Conservation (phyloP, 2,113 vertebrate genomes). For the Oceanites oceanicus region DNA sequence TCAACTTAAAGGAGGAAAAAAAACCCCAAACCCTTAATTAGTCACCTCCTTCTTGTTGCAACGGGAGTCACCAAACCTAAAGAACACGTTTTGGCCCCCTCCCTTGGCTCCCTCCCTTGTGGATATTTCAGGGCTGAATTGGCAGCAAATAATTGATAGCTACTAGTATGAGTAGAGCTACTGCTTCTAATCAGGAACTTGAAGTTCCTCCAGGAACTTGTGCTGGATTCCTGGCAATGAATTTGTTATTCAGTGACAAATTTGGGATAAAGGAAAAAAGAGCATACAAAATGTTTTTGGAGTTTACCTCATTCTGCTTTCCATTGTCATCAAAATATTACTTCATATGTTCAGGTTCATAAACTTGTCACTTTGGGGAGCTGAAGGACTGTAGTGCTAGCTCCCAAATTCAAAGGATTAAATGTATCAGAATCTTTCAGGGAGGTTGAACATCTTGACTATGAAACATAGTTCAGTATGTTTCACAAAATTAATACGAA, state of each 20-base stretch:
- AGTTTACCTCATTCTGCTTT: neutral
- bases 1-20: neutral
- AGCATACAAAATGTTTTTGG: neutral
- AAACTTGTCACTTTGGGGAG: neutral
- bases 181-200: slow-evolving; percentile 25
- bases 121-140: neutral
- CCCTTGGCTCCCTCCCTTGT: neutral
- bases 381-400: neutral
- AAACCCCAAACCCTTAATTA: neutral
- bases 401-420: neutral
- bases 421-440: neutral
- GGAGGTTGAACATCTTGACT: neutral
- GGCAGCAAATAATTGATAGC: neutral
- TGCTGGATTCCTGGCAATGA: neutral
- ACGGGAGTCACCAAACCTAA: neutral
- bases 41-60: neutral
- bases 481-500: neutral
- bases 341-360: neutral
- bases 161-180: neutral
- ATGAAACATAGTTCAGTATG: neutral
- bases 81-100: neutral
- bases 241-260: neutral
- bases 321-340: neutral
- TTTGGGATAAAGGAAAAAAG: neutral
- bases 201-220: slow-evolving; percentile 33